These are phyloP conservation scores for Syrrhaptes paradoxus DNA, from an alignment of 2,113 vertebrate species.

Conservation along the genomic window DNA sequence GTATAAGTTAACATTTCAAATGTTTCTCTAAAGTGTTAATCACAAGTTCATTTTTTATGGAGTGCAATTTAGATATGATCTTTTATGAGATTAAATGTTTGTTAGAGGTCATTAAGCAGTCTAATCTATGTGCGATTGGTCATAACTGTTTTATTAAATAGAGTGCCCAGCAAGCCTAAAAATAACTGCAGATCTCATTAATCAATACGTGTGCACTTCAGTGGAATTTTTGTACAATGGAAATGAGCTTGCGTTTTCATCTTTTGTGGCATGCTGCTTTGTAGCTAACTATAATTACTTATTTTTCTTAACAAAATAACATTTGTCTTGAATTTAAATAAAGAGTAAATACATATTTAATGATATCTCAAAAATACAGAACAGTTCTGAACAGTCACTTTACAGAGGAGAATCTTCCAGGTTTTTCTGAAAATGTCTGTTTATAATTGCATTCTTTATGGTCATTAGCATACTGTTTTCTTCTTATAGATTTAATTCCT, in stretches of 20 bases:
- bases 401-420: background rate
- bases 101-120: background rate
- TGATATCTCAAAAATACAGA: background rate
- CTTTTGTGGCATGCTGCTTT: background rate
- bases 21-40: background rate
- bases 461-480: slow-evolving; percentile 20
- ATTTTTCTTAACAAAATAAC: background rate
- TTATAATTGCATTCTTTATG: background rate
- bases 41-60: background rate
- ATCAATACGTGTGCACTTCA: background rate
- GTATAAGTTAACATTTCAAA: background rate
- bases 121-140: background rate
- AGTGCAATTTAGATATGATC: background rate
- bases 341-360: background rate
- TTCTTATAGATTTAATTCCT: slow-evolving; percentile 65
- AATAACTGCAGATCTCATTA: background rate
- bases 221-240: background rate
- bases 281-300: background rate
- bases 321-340: background rate
- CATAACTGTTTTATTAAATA: background rate
- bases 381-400: background rate
- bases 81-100: background rate
- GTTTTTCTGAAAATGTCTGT: background rate
- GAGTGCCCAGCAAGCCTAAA: background rate
- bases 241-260: background rate